Conservation (phyloP, 2,888 invertebrate genomes). For the Drosophila buzzatii region DNA sequence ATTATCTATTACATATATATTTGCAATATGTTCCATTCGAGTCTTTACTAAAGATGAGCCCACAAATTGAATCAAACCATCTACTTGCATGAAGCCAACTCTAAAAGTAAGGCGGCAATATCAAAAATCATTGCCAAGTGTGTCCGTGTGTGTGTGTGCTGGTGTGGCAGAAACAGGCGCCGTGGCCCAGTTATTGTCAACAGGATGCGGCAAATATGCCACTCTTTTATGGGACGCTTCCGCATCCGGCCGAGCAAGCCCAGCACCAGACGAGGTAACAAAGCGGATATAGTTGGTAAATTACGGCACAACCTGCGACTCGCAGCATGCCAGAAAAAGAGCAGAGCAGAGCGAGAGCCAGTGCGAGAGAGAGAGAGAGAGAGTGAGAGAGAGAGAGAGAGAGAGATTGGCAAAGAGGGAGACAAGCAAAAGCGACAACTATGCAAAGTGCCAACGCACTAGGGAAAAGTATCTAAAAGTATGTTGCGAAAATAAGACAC, state of each 20-base stretch:
- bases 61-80: background rate
- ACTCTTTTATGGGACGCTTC: constrained; percentile 76
- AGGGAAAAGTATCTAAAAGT: constrained; percentile 56
- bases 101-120: constrained; percentile 19
- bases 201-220: constrained; percentile 81
- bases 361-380: background rate
- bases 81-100: constrained; percentile 2
- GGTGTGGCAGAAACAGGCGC: constrained; percentile 22
- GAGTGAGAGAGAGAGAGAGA: background rate
- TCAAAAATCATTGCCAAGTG: constrained; percentile 39
- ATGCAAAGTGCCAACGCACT: constrained; percentile 63
- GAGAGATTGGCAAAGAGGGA: background rate
- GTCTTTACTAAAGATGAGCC: background rate
- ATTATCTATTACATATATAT: background rate
- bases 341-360: constrained; percentile 2
- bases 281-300: constrained; percentile 80
- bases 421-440: constrained; percentile 4
- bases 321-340: constrained; percentile 35
- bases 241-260: constrained; percentile 58
- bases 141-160: constrained; percentile 1
- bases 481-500: constrained; percentile 53
- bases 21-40: background rate
- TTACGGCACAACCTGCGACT: constrained; percentile 74
- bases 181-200: constrained; percentile 74
- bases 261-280: constrained; percentile 57